These are phyloP conservation scores for Macroramphosus scolopax DNA, from an alignment of 2,797 vertebrate genomes.

Conservation along the genomic window DNA sequence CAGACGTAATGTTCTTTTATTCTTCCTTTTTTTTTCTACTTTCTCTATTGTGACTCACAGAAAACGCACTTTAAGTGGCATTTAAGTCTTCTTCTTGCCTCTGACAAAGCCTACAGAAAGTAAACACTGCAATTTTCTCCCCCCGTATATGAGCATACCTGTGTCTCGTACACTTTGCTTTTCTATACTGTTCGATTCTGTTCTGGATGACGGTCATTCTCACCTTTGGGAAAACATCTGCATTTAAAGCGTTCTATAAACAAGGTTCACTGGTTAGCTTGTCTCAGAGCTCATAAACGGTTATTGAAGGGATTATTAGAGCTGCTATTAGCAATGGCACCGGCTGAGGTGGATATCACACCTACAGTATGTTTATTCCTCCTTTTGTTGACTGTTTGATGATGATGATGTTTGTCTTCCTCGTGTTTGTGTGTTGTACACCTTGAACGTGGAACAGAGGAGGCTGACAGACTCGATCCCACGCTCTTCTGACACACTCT, in stretches of 20 bases:
- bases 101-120: slow-evolving; percentile 34
- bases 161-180: background rate
- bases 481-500: slow-evolving; percentile 30
- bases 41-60: slow-evolving; percentile 53
- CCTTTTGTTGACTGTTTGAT: no score
- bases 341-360: no score
- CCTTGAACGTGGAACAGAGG: slow-evolving; percentile 26
- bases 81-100: slow-evolving; percentile 52
- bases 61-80: slow-evolving; percentile 62
- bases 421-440: slow-evolving; percentile 20
- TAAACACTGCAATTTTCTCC: slow-evolving; percentile 6
- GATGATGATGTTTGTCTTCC: slow-evolving; percentile 5
- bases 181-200: slow-evolving; percentile 1
- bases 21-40: slow-evolving; percentile 39
- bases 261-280: background rate
- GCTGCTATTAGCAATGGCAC: no score
- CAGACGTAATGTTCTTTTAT: slow-evolving; percentile 64
- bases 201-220: no score
- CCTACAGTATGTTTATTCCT: no score
- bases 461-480: slow-evolving; percentile 29
- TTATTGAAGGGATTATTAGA: no score
- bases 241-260: background rate
- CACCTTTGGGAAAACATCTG: background rate
- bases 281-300: no score
- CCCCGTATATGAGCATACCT: slow-evolving; percentile 8